These are phyloP conservation scores for Ceratosolen solmsi DNA, from an alignment of 1,140 invertebrate species.

Conservation along the genomic window DNA sequence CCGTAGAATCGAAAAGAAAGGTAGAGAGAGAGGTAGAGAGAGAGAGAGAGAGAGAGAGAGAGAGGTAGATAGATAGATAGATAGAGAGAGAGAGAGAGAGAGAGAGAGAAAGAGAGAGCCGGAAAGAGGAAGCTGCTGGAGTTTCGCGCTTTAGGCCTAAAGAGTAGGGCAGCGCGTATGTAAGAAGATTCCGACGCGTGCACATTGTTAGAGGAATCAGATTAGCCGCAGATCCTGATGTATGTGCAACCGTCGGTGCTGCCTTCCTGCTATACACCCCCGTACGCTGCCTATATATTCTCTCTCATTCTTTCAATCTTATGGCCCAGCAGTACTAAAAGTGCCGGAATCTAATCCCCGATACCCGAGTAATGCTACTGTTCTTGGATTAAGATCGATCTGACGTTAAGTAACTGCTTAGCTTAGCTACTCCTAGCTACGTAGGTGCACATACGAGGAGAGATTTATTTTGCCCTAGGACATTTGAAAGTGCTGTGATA, in stretches of 20 bases:
- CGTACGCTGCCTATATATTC: neutral
- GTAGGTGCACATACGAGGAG: neutral
- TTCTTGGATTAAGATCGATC: conserved; percentile 66
- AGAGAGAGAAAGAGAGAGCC: conserved; percentile 32
- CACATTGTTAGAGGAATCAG: conserved; percentile 74
- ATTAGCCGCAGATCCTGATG: conserved; percentile 72
- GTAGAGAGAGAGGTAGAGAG: conserved; percentile 44
- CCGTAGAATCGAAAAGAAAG: conserved; percentile 62
- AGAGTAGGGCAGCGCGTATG: conserved; percentile 54
- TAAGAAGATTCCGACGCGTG: conserved; percentile 75
- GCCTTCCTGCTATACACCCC: neutral
- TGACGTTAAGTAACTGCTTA: conserved; percentile 58
- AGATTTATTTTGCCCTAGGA: conserved; percentile 14
- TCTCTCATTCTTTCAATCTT: conserved; percentile 25
- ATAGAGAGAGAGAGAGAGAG: conserved; percentile 44
- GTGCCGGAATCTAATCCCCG: conserved; percentile 59
- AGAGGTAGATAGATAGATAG: conserved; percentile 53
- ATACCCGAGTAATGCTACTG: conserved; percentile 57
- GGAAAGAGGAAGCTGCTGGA: conserved; percentile 2
- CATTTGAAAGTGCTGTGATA: conserved; percentile 1
- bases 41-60: conserved; percentile 35
- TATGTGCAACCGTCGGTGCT: conserved; percentile 63
- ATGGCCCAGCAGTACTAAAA: conserved; percentile 40
- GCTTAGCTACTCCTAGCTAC: conserved; percentile 6
- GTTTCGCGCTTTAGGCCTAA: conserved; percentile 51